A percentile compares a stretch with the other conserved stretches of the same genome.
phyloP scores from a whole-genome alignment of 2,888 invertebrate genomes.

The Sesia apiformis region DNA sequence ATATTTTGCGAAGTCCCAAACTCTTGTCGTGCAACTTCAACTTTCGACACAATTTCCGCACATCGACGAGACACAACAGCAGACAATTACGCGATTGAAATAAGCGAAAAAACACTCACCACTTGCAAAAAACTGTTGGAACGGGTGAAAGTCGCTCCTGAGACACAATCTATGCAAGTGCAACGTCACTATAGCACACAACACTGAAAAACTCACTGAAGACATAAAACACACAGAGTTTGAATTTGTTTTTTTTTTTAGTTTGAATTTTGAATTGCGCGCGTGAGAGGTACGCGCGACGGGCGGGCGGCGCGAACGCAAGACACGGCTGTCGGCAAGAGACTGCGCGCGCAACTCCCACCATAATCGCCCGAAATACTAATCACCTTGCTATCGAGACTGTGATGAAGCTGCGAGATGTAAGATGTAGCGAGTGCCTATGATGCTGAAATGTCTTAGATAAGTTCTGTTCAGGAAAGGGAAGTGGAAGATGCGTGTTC shows the following conservation, averaged over 20 bases:
- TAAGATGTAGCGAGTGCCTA: constrained; percentile 31
- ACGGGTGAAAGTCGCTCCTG: constrained; percentile 42
- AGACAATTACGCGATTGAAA: constrained; percentile 53
- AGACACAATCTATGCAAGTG: constrained; percentile 25
- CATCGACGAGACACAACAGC: constrained; percentile 25
- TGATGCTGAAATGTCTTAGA: neutral
- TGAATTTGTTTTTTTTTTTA: constrained; percentile 18
- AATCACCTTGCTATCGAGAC: constrained; percentile 69
- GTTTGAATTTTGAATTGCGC: constrained; percentile 32
- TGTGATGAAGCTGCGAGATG: constrained; percentile 30
- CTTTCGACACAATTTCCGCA: constrained; percentile 30
- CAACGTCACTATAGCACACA: constrained; percentile 45
- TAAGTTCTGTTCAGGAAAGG: too few species aligned
- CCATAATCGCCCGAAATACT: constrained; percentile 57
- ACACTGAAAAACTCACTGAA: constrained; percentile 49
- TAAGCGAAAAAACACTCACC: constrained; percentile 57
- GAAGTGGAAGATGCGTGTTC: too few species aligned
- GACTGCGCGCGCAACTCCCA: constrained; percentile 64
- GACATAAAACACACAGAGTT: constrained; percentile 34
- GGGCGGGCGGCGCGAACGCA: constrained; percentile 41
- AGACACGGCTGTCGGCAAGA: constrained; percentile 55
- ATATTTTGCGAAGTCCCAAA: constrained; percentile 7
- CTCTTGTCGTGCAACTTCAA: constrained; percentile 6
- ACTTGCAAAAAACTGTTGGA: constrained; percentile 49
- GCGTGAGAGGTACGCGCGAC: constrained; percentile 40